Evolutionary conservation across 2,888 invertebrate species (phyloP).

Genomic region (Molorchus minor): DNA sequence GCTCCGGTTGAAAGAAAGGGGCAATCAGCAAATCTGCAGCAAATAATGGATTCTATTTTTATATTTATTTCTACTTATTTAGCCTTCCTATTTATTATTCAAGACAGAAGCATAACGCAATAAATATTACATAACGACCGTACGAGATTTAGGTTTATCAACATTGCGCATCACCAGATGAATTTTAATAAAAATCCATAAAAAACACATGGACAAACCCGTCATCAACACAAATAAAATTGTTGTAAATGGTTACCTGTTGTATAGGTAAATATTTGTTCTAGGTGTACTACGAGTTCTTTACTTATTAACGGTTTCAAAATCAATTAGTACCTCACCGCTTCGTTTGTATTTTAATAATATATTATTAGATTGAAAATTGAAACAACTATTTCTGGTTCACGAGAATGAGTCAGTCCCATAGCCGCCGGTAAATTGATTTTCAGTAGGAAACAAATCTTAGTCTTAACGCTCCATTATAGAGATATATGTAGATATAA

Average conservation of each 20-base stretch:
- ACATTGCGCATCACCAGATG: slow-evolving; percentile 8
- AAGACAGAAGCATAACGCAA: slow-evolving; percentile 23
- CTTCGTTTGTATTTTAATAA: too few relatives aligned
- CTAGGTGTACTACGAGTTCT: too few relatives aligned
- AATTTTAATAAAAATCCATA: slow-evolving; percentile 1
- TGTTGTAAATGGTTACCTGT: background rate
- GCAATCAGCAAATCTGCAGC: slow-evolving; percentile 13
- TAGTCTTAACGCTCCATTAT: too few relatives aligned
- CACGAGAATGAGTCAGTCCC: too few relatives aligned
- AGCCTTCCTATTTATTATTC: slow-evolving; percentile 25
- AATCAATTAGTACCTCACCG: too few relatives aligned
- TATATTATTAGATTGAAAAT: too few relatives aligned
- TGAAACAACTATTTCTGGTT: too few relatives aligned
- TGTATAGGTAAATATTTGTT: too few relatives aligned
- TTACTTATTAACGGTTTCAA: too few relatives aligned
- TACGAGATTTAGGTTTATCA: slow-evolving; percentile 22
- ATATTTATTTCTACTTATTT: slow-evolving; percentile 12
- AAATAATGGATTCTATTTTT: background rate
- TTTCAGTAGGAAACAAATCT: too few relatives aligned
- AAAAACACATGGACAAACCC: background rate
- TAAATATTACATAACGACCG: slow-evolving; percentile 28
- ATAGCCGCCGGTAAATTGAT: too few relatives aligned
- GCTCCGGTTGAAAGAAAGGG: slow-evolving; percentile 13
- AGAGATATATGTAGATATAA: too few relatives aligned
- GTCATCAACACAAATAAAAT: slow-evolving; percentile 1